Evolutionary conservation across 2,797 vertebrate species (phyloP).

Genomic region (Holocentrus rufus): DNA sequence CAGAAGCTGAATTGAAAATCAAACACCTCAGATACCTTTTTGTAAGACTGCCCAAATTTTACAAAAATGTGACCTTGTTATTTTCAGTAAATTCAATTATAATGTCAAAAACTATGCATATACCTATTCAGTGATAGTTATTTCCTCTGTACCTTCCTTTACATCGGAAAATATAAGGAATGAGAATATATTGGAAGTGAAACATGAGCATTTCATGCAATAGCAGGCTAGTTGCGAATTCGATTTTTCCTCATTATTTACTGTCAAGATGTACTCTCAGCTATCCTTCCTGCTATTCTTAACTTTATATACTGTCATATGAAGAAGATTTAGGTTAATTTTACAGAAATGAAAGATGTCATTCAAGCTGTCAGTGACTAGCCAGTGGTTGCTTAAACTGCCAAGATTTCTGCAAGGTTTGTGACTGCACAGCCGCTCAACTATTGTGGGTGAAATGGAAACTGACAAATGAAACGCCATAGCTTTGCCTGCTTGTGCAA

Average conservation of each 20-base stretch:
- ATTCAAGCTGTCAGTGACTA: neutral
- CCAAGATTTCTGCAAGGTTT: neutral
- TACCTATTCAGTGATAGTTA: neutral
- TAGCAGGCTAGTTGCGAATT: neutral
- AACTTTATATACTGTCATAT: neutral
- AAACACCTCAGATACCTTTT: slow-evolving; percentile 1
- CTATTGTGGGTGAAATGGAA: neutral
- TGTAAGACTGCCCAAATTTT: neutral
- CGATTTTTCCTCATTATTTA: neutral
- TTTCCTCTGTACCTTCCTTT: neutral
- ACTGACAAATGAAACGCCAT: neutral
- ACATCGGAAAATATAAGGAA: neutral
- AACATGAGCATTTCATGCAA: neutral
- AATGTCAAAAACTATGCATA: neutral
- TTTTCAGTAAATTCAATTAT: neutral
- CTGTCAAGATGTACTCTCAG: neutral
- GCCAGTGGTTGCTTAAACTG: neutral
- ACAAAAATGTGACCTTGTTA: neutral
- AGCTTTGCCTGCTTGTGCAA: neutral
- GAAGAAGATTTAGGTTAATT: neutral
- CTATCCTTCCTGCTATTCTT: neutral
- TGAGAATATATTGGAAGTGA: neutral
- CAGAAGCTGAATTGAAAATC: slow-evolving; percentile 7
- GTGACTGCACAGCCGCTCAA: neutral
- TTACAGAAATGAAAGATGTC: slow-evolving; percentile 7